Evolutionary conservation across 2,888 invertebrate genomes (phyloP).

Genomic region (Drymonia ruficornis): DNA sequence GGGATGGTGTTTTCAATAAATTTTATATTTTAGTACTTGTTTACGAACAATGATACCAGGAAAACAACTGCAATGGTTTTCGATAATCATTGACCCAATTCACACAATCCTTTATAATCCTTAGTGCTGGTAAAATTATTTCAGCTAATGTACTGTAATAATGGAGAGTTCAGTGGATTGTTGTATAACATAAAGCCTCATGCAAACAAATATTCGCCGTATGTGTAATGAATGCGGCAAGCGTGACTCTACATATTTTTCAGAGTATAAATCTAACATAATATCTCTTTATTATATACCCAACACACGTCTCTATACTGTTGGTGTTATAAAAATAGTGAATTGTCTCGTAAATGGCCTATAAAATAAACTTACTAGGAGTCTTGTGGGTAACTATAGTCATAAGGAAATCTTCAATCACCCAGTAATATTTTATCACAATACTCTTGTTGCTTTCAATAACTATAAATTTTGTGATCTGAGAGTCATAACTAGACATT

Average conservation of each 20-base stretch:
- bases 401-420: too few relatives aligned
- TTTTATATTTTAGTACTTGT: neutral
- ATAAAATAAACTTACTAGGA: too few relatives aligned
- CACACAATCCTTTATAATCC: neutral
- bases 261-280: neutral
- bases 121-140: neutral
- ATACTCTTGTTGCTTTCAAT: too few relatives aligned
- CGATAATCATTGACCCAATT: conserved; percentile 2
- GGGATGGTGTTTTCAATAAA: too few relatives aligned
- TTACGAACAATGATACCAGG: neutral
- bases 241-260: neutral
- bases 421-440: too few relatives aligned
- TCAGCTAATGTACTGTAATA: neutral
- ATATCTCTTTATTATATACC: too few relatives aligned
- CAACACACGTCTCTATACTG: too few relatives aligned
- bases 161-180: neutral
- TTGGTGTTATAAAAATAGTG: too few relatives aligned
- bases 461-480: too few relatives aligned
- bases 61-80: neutral
- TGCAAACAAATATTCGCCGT: neutral
- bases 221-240: neutral
- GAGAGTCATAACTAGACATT: too few relatives aligned
- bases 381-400: too few relatives aligned
- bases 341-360: too few relatives aligned
- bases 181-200: neutral